Evolutionary conservation across 2,797 vertebrate genomes (phyloP), one percentile per base, ranked within the genome.

Genomic region (Lepilemur septentrionalis): DNA sequence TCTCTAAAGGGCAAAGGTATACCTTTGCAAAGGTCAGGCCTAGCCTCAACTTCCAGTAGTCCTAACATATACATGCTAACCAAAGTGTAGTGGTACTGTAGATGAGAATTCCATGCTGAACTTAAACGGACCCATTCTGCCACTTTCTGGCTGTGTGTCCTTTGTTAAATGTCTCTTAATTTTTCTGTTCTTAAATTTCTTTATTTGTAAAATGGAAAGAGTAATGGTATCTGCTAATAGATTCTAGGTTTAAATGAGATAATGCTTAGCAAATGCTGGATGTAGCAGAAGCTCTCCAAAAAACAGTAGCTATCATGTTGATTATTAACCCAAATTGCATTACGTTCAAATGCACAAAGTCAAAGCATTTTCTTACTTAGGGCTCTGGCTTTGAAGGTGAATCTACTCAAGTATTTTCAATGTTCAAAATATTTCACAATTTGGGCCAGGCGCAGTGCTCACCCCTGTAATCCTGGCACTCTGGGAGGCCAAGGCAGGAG

Each of bases 401-500:
- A 70, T 69, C 59, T 84, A 88, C 46, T 90, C 20, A 65, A 93
- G 35, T 78, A 79, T 93, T 94, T 90, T 90, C 38, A 55, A 15
- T 55, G 13, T 63, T 95, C 91, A 90, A 96, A 88, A 9, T 92
- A 94, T 63, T 81, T 92, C 52, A 89, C 57, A 70, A 92, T 48
- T n/a, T 89, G 15, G 55, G 22, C 22, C 22, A 57, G 55, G 9
- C 3, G 0, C 55, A 25, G 55, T 57, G 55, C 9, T 57, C 55
- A 57, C 23, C 8, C 55, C 22, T 57, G 22, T 57, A 57, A 57
- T 57, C 55, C 55, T 57, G 23, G 22, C 23, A 57, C 22, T 57
- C 22, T 57, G 55, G 55, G 22, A 57, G 22, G 55, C 55, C 9
- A 3, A 57, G 55, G 22, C 55, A 57, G 55, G 55, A 57, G 55